Percentiles rank a stretch among this genome's conserved stretches.
Conservation (phyloP, 92 coral and sea anemone genomes). For the Paragorgia papillata region DNA sequence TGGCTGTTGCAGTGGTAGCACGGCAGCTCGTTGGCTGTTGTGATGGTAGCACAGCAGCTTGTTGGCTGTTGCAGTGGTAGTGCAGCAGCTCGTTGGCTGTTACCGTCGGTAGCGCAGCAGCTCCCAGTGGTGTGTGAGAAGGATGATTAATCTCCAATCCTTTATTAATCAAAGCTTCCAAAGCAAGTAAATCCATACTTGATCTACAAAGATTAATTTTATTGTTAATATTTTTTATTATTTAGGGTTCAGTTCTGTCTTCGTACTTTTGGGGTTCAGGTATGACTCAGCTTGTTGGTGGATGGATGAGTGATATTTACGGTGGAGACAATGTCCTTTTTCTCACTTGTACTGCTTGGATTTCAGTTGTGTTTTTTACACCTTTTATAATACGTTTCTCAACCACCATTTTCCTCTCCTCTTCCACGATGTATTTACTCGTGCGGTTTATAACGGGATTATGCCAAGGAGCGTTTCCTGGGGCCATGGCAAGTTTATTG, state of each 20-base stretch:
- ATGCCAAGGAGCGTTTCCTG: slow-evolving; percentile 56
- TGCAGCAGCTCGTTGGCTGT: no score
- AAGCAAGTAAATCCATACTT: no score
- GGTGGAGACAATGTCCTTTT: slow-evolving; percentile 35
- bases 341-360: slow-evolving; percentile 29
- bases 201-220: no score
- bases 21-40: no score
- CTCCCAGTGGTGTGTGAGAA: no score
- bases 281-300: slow-evolving; percentile 36
- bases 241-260: slow-evolving; percentile 29
- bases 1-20: no score
- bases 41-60: no score
- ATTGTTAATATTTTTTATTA: background rate
- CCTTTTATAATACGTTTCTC: slow-evolving; percentile 18
- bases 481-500: slow-evolving; percentile 67
- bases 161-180: no score
- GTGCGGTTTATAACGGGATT: slow-evolving; percentile 8
- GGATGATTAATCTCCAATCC: no score
- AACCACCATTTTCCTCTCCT: slow-evolving; percentile 41
- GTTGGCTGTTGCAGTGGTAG: no score
- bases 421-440: slow-evolving; percentile 44
- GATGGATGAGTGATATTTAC: slow-evolving; percentile 41
- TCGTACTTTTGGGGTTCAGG: slow-evolving; percentile 37
- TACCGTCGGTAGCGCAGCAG: no score
- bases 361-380: background rate